A percentile compares a stretch with the other conserved stretches of the same genome.
Conservation (phyloP, 2,113 vertebrate species). For the Acrocephalus arundinaceus region DNA sequence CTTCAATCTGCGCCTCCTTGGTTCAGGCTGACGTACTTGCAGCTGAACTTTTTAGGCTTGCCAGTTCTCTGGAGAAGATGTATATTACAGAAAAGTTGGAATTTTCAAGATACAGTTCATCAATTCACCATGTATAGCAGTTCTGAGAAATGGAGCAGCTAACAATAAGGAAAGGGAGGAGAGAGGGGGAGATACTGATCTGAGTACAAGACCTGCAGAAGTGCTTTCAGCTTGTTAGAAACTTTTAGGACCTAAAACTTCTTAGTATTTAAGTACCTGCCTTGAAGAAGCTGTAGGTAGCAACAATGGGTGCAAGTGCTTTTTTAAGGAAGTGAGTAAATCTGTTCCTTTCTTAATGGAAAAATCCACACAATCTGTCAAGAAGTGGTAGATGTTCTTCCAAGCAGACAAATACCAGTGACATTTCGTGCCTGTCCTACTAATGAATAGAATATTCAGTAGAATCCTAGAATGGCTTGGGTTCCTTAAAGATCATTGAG, state of each 20-base stretch:
- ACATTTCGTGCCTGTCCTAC: background rate
- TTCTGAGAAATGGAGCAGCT: background rate
- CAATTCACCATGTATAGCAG: background rate
- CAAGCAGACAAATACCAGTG: background rate
- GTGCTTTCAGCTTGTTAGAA: background rate
- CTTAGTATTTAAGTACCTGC: background rate
- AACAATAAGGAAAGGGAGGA: background rate
- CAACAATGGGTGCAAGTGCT: background rate
- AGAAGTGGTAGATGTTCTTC: background rate
- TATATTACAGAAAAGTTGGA: background rate
- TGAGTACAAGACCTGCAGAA: background rate
- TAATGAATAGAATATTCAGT: background rate
- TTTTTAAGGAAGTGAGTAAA: background rate
- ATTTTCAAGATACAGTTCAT: background rate
- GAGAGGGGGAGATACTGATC: background rate
- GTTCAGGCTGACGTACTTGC: background rate
- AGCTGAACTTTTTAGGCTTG: conserved; percentile 26
- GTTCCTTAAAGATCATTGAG: background rate
- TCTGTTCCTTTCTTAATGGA: background rate
- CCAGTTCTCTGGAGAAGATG: background rate
- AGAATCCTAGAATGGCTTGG: background rate
- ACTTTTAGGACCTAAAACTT: background rate
- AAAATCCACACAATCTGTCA: background rate
- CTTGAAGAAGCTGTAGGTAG: background rate
- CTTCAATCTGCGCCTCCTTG: background rate